A percentile compares a stretch with the other conserved stretches of the same genome.
Evolutionary conservation across 1,140 invertebrate genomes (phyloP).

Genomic region (Panulirus ornatus): DNA sequence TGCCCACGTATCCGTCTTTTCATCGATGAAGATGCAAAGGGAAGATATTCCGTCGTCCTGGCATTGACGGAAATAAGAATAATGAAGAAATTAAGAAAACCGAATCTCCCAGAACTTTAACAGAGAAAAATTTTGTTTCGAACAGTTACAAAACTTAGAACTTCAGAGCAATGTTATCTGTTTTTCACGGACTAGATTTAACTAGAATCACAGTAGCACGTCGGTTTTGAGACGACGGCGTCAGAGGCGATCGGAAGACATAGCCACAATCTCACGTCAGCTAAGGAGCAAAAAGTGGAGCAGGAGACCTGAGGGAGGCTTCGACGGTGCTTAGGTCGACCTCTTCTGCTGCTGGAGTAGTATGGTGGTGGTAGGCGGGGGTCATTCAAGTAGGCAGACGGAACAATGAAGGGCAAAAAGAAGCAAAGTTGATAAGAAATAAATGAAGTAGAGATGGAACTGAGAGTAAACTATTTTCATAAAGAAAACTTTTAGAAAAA

Average conservation of each 20-base stretch:
- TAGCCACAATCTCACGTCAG: slow-evolving; percentile 37
- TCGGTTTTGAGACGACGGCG: not conserved
- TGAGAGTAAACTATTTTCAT: too few relatives aligned
- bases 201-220: slow-evolving; percentile 16
- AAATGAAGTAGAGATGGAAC: too few relatives aligned
- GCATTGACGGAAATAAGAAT: too few relatives aligned
- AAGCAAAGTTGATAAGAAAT: too few relatives aligned
- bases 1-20: slow-evolving; percentile 24
- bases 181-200: not conserved
- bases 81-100: too few relatives aligned
- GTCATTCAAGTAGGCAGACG: not conserved
- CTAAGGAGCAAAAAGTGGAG: not conserved
- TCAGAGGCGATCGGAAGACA: not conserved
- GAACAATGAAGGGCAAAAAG: not conserved
- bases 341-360: not conserved
- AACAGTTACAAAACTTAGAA: too few relatives aligned
- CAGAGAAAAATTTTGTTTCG: too few relatives aligned
- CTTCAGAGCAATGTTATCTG: too few relatives aligned
- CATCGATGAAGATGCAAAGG: not conserved
- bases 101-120: too few relatives aligned
- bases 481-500: not conserved
- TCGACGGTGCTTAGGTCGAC: slow-evolving; percentile 26
- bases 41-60: too few relatives aligned
- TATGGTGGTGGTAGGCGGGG: not conserved
- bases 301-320: not conserved